Evolutionary conservation across 2,797 vertebrate genomes (phyloP).

Genomic region (Catamblyrhynchus diadema): DNA sequence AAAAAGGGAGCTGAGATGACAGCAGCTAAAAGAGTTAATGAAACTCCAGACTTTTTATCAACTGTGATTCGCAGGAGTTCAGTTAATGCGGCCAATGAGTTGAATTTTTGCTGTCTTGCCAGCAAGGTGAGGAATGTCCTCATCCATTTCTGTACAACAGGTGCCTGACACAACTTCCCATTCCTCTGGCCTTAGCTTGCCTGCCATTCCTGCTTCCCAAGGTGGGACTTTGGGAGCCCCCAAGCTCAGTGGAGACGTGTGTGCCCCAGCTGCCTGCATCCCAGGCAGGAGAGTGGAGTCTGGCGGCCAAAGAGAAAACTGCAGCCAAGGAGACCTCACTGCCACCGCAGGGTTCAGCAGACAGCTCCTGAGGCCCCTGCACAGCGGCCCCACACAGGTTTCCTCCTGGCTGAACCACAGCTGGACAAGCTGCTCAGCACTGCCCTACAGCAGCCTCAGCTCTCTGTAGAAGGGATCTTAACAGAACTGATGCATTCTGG

Average conservation of each 20-base stretch:
- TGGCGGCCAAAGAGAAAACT: conserved; percentile 10
- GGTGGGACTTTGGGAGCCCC: background rate
- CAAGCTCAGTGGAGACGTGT: accelerated
- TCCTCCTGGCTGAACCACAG: background rate
- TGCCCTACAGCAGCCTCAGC: accelerated
- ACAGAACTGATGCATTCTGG: background rate
- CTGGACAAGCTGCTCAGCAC: background rate
- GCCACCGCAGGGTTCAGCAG: accelerated
- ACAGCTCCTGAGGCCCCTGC: background rate
- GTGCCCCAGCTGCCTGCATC: background rate
- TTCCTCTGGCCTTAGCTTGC: background rate
- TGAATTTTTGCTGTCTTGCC: background rate
- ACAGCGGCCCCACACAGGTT: accelerated
- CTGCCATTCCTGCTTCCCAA: background rate
- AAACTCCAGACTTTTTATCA: background rate
- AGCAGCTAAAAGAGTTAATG: background rate
- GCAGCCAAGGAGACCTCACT: background rate
- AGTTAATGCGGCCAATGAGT: background rate
- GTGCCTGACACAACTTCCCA: background rate
- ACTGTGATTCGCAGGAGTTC: background rate
- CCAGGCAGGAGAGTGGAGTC: conserved; percentile 29
- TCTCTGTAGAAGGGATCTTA: background rate
- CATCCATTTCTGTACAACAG: background rate
- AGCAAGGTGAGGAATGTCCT: background rate
- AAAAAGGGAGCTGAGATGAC: background rate